These are phyloP conservation scores for Mormyrops attenuatus DNA, from an alignment of 2,797 vertebrate genomes.

Conservation along the genomic window DNA sequence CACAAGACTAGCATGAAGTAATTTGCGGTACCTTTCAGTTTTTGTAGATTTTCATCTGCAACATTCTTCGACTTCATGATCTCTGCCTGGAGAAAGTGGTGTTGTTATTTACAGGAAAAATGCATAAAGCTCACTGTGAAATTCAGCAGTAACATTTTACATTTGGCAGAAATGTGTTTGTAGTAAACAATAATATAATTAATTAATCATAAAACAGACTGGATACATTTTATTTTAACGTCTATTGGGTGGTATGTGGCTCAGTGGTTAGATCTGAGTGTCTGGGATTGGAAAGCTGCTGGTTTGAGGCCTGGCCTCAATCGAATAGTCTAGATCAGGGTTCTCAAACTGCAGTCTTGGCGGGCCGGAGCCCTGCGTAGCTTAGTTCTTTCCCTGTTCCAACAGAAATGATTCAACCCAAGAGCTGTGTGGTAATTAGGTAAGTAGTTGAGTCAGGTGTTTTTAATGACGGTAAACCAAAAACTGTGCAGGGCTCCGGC, in stretches of 20 bases:
- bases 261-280: background rate
- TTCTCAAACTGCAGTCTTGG: too few relatives aligned
- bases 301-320: background rate
- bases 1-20: background rate
- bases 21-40: slow-evolving; percentile 47
- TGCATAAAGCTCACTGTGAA: background rate
- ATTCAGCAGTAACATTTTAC: background rate
- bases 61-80: slow-evolving; percentile 31
- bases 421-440: too few relatives aligned
- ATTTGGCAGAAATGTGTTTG: background rate
- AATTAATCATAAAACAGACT: background rate
- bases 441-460: too few relatives aligned
- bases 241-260: background rate
- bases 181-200: background rate
- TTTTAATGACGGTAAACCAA: too few relatives aligned
- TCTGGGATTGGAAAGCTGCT: background rate
- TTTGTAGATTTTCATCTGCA: background rate
- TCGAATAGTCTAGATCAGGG: background rate
- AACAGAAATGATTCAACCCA: too few relatives aligned
- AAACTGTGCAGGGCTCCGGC: too few relatives aligned
- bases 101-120: background rate
- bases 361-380: too few relatives aligned
- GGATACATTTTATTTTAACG: background rate
- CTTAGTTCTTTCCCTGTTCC: too few relatives aligned
- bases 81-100: slow-evolving; percentile 33